These are phyloP conservation scores for Thymelicus lineola DNA, from an alignment of 2,888 invertebrate species.

Conservation along the genomic window DNA sequence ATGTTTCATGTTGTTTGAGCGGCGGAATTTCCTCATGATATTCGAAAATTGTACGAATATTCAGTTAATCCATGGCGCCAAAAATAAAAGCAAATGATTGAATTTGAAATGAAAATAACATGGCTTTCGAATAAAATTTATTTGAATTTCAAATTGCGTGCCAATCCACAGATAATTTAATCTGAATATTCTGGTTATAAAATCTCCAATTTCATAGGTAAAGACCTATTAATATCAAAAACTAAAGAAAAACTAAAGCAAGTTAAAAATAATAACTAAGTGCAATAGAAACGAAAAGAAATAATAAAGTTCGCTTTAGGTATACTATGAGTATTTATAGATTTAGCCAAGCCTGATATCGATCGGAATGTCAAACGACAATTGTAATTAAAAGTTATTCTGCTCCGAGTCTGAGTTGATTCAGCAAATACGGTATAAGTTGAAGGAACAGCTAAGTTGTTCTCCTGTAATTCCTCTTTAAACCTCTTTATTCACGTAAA, in stretches of 20 bases:
- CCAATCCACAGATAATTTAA: no score
- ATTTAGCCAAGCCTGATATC: neutral
- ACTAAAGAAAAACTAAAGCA: neutral
- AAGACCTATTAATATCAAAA: neutral
- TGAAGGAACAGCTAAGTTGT: slow-evolving; percentile 17
- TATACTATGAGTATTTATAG: neutral
- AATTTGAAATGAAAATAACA: no score
- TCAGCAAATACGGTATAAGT: slow-evolving; percentile 7
- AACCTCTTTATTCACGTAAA: no score
- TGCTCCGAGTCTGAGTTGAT: slow-evolving; percentile 6
- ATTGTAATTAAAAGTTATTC: slow-evolving; percentile 28
- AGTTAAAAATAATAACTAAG: neutral
- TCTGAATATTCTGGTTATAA: no score
- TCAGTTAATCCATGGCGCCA: no score
- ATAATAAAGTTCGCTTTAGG: neutral
- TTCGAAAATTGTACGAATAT: no score
- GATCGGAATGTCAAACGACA: slow-evolving; percentile 21
- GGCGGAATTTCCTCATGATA: no score
- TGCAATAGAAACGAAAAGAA: neutral
- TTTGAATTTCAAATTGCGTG: no score
- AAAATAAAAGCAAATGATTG: no score
- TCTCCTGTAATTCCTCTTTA: slow-evolving; percentile 15
- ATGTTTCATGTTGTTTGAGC: no score
- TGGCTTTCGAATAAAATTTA: no score
- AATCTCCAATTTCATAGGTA: no score